Evolutionary conservation across 2,797 vertebrate species (phyloP).

Genomic region (Tadarida brasiliensis): DNA sequence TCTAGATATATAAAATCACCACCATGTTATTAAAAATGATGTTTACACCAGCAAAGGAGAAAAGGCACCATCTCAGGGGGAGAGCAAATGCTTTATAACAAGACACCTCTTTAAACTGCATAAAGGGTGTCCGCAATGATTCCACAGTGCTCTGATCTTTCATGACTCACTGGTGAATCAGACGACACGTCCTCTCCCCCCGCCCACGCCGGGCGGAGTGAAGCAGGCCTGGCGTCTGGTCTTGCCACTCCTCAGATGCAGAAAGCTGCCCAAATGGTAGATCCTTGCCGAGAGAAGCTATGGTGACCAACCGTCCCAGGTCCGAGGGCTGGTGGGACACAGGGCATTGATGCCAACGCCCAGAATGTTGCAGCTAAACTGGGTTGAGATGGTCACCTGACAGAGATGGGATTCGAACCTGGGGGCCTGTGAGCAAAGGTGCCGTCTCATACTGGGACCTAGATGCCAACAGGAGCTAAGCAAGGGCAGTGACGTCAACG

Average conservation of each 20-base stretch:
- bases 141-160: no score
- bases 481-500: accelerated
- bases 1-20: not conserved
- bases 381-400: no score
- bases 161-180: not conserved
- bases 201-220: not conserved
- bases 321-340: not conserved
- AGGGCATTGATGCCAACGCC: not conserved
- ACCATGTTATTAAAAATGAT: not conserved
- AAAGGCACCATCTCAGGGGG: not conserved
- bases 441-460: not conserved
- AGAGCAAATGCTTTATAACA: not conserved
- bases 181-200: not conserved
- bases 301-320: not conserved
- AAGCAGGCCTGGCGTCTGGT: not conserved
- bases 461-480: not conserved
- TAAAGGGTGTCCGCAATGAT: not conserved
- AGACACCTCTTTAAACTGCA: not conserved
- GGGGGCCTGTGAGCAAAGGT: not conserved
- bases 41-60: not conserved
- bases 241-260: not conserved
- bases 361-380: not conserved
- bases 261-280: not conserved
- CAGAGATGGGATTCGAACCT: not conserved
- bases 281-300: not conserved